Evolutionary conservation across 2,113 vertebrate species (phyloP).

Genomic region (Tursiops truncatus): DNA sequence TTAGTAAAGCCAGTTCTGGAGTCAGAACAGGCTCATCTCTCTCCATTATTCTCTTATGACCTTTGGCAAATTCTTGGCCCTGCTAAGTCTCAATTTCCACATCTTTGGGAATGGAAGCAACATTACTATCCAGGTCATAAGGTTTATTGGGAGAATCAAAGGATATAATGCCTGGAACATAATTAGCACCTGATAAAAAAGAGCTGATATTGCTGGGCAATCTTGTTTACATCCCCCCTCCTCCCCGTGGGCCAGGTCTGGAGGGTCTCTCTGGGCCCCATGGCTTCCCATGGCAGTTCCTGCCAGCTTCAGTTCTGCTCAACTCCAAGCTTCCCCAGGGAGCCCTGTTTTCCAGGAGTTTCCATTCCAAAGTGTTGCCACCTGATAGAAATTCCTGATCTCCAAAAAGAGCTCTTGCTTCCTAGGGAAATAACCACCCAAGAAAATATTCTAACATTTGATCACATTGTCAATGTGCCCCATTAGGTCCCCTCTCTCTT

Average conservation of each 20-base stretch:
- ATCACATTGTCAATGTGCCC: neutral
- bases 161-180: neutral
- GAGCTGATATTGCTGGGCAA: accelerated
- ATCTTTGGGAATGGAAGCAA: neutral
- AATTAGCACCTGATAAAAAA: neutral
- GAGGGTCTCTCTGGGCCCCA: neutral
- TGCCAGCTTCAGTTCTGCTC: neutral
- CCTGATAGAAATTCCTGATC: neutral
- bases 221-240: neutral
- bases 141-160: neutral
- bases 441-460: neutral
- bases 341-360: neutral
- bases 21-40: neutral
- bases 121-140: neutral
- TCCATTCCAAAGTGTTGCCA: neutral
- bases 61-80: neutral
- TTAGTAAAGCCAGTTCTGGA: neutral
- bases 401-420: neutral
- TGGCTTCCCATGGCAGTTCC: neutral
- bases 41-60: neutral
- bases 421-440: neutral
- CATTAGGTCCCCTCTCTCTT: neutral
- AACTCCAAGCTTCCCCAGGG: neutral
- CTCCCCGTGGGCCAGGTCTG: neutral
- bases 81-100: neutral